Evolutionary conservation across 2,113 vertebrate species (phyloP).

Genomic region (Trogon melanurus): DNA sequence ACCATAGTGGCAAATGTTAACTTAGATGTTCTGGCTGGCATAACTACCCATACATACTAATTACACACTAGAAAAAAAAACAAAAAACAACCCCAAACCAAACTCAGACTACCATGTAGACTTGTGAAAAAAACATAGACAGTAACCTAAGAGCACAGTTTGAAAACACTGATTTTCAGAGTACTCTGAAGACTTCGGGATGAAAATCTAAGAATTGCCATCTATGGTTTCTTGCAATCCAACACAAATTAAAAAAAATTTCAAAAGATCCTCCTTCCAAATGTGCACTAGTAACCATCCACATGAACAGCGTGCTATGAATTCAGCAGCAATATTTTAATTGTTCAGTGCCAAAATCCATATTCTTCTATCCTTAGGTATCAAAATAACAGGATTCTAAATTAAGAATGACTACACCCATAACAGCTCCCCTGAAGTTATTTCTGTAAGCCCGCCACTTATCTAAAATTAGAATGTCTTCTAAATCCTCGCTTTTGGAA

Average conservation of each 20-base stretch:
- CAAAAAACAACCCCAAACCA: neutral
- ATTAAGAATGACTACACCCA: neutral
- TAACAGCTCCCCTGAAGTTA: neutral
- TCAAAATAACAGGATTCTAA: neutral
- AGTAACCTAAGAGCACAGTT: neutral
- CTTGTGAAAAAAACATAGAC: neutral
- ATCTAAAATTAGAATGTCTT: neutral
- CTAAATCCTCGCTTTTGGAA: neutral
- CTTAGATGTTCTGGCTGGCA: neutral
- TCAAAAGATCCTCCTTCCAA: neutral
- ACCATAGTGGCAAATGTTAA: neutral
- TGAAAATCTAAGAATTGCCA: neutral
- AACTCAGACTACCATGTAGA: neutral
- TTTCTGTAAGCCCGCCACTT: neutral
- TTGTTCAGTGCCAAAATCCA: neutral
- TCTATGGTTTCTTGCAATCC: neutral
- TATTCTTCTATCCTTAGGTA: neutral
- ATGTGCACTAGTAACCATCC: neutral
- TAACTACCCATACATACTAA: neutral
- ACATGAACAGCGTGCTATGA: neutral
- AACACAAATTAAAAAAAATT: neutral
- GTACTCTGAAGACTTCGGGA: neutral
- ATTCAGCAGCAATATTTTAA: neutral
- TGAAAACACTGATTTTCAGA: neutral
- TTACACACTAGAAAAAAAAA: neutral